Base-by-base conservation (phyloP, 1,140 invertebrate genomes). In the Papilio polyxenes region DNA sequence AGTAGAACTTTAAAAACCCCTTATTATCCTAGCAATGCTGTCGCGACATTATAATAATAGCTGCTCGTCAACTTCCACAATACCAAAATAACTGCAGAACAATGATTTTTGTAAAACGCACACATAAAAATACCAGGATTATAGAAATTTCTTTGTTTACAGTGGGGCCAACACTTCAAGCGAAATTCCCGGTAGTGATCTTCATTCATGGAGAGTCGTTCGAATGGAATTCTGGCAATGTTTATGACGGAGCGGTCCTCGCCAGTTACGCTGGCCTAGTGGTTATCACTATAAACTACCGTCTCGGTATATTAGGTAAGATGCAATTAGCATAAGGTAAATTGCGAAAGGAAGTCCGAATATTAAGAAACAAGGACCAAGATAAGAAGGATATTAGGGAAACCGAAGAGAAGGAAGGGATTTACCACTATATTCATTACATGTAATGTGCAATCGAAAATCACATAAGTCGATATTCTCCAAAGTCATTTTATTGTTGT, bases 131-230 rank as follows among this genome's bases (percentile, higher is more conserved):
- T 7, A 59, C 17, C 56, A 59, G n/a, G 0, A 2, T 20, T 59
- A 59, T 20, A 59, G 7, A 20, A 10, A 44, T 48, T 56, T 44
- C 2, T 84, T 75, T 89, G 89, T 89, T 83, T 3, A 31, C 90
- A 95, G 93, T 94, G 44, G 91, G 93, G 13, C 91, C 92, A 40
- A 93, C 92, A 23, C 82, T 92, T 44, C 96, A 96, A 90, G 96
- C 95, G 59, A 97, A 96, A 88, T 96, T 97, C 93, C 98, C 98
- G 23, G 98, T 99, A 7, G 95, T 99, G 84, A 96, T 99, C 37
- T 99, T 98, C 95, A 97, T 99, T 84, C 98, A 99, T 90, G 98
- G 98, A 0, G 98, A 99, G 89, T 98, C 98, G 72, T 99, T 98
- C 91, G 97, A 98, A 87, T 99, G 98, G 97, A 98, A 98, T 89